A percentile compares a stretch with the other conserved stretches of the same genome.
Evolutionary conservation across 2,888 invertebrate genomes (phyloP).

Genomic region (Eilema sororculum): DNA sequence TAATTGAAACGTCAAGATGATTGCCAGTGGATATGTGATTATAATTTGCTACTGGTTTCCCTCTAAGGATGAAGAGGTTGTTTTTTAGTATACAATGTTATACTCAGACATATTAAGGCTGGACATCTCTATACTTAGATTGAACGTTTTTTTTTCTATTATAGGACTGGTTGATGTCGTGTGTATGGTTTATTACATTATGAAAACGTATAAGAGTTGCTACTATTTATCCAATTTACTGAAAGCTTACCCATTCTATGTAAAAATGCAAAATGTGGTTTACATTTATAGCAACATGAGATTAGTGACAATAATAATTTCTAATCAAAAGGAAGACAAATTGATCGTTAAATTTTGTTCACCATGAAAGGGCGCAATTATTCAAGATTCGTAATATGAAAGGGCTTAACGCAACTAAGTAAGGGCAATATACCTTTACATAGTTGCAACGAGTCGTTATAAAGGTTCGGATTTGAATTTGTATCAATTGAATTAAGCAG

Average conservation of each 20-base stretch:
- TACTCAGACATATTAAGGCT: constrained; percentile 33
- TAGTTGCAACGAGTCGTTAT: background rate
- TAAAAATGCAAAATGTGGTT: no score
- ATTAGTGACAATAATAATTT: background rate
- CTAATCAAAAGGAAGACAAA: background rate
- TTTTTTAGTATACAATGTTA: constrained; percentile 38
- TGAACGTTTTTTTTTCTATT: background rate
- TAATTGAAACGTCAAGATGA: constrained; percentile 66
- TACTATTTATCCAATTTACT: background rate
- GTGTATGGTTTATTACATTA: background rate
- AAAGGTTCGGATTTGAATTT: background rate
- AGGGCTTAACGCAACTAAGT: background rate
- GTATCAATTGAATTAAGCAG: background rate
- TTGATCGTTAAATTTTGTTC: background rate
- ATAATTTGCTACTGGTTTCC: constrained; percentile 60
- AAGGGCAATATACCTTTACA: background rate
- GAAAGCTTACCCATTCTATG: no score
- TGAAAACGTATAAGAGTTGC: background rate
- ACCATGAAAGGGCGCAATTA: no score
- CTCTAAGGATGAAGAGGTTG: constrained; percentile 38
- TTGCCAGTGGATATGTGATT: constrained; percentile 58
- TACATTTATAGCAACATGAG: background rate
- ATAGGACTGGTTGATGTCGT: background rate
- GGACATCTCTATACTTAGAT: constrained; percentile 9
- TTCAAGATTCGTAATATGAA: background rate